These are phyloP conservation scores for Eulacestoma nigropectus DNA, from an alignment of 2,113 vertebrate species.

Conservation along the genomic window DNA sequence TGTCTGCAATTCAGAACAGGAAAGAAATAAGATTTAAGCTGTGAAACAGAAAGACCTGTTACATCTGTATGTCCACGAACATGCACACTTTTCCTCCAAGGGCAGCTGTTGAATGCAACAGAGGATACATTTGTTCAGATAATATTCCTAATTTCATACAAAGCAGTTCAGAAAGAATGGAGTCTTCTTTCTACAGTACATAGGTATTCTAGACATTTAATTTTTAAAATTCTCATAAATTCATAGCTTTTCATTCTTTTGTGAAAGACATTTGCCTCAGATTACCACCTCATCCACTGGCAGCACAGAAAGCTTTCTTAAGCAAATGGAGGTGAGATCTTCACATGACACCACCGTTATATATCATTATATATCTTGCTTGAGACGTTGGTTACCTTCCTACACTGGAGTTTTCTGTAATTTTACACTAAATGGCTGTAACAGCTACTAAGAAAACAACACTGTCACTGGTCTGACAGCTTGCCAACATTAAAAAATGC, in stretches of 20 bases:
- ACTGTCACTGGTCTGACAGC: not conserved
- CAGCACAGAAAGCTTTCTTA: not conserved
- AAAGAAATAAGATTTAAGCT: not conserved
- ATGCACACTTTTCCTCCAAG: not conserved
- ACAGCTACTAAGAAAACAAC: not conserved
- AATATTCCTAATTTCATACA: not conserved
- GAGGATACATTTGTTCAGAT: not conserved
- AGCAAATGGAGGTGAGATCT: not conserved
- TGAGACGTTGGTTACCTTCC: not conserved
- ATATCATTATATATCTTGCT: not conserved
- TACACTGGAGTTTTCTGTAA: not conserved
- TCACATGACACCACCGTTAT: not conserved
- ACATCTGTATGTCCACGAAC: not conserved
- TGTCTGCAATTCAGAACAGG: conserved; percentile 73
- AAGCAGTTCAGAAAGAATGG: not conserved
- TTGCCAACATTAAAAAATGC: not conserved
- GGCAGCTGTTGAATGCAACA: not conserved
- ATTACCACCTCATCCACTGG: not conserved
- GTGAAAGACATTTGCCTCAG: not conserved
- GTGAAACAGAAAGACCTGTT: not conserved
- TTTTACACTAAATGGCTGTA: not conserved
- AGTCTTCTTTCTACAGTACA: not conserved
- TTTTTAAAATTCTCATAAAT: not conserved
- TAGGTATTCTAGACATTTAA: not conserved
- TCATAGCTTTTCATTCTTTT: not conserved